Conservation (phyloP, 2,113 vertebrate genomes). For the Gnathonemus echidnorhynchus region DNA sequence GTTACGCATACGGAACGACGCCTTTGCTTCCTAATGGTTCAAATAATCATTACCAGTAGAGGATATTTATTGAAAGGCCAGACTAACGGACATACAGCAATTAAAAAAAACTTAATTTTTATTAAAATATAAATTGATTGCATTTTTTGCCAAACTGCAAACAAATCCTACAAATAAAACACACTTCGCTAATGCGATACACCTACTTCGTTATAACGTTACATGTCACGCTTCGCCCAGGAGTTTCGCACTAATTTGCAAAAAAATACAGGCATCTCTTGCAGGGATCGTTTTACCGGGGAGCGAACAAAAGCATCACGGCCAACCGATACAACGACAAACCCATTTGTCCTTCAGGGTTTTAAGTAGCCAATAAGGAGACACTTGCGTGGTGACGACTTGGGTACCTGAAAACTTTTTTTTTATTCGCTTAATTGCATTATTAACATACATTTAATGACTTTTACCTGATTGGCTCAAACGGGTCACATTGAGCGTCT, state of each 20-base stretch:
- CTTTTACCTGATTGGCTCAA: not conserved
- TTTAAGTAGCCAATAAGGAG: not conserved
- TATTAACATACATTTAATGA: not conserved
- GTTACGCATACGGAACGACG: not conserved
- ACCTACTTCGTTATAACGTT: not conserved
- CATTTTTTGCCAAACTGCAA: not conserved
- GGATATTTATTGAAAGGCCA: not conserved
- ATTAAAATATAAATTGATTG: not conserved
- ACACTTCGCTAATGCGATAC: not conserved
- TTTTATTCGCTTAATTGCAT: not conserved
- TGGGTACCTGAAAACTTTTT: not conserved
- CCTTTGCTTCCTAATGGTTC: not conserved
- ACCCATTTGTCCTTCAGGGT: not conserved
- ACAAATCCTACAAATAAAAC: not conserved
- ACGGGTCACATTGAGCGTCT: not conserved
- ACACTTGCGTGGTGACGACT: not conserved
- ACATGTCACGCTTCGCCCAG: not conserved
- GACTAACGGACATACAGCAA: not conserved
- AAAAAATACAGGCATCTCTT: not conserved
- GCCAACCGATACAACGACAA: not conserved
- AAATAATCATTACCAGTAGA: not conserved
- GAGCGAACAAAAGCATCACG: not conserved
- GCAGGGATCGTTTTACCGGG: not conserved
- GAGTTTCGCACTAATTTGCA: constrained; percentile 4
- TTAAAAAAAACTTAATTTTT: not conserved